A percentile compares a stretch with the other conserved stretches of the same genome.
These are phyloP conservation scores for Ageneiosus marmoratus DNA, from an alignment of 2,113 vertebrate species.

Conservation along the genomic window DNA sequence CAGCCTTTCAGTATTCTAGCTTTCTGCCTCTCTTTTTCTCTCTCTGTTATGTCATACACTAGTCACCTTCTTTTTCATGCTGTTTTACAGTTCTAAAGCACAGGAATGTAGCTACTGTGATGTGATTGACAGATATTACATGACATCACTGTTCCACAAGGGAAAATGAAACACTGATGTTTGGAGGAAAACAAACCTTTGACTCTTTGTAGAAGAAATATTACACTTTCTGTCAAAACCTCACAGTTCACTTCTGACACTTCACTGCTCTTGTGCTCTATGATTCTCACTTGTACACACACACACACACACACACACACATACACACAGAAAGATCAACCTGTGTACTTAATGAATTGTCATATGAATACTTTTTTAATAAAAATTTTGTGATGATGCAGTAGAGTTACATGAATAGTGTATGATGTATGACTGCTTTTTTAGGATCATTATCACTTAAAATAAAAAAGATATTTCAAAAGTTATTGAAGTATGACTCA, in stretches of 20 bases:
- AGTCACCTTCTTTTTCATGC: slow-evolving; percentile 1
- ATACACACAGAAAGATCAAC: no score
- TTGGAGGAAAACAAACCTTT: slow-evolving; percentile 12
- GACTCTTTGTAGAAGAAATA: slow-evolving; percentile 5
- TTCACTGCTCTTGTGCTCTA: no score
- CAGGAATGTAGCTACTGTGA: slow-evolving; percentile 7
- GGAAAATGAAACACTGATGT: slow-evolving; percentile 35
- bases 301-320: slow-evolving; percentile 13
- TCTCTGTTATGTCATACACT: slow-evolving; percentile 26
- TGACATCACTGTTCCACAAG: slow-evolving; percentile 19
- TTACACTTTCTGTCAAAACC: slow-evolving; percentile 24
- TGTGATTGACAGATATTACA: slow-evolving; percentile 22
- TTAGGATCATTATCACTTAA: slow-evolving; percentile 43
- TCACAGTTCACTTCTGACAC: slow-evolving; percentile 7
- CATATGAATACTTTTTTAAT: slow-evolving; percentile 37
- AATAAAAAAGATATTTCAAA: slow-evolving; percentile 44
- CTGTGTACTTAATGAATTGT: slow-evolving; percentile 37
- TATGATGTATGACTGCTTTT: slow-evolving; percentile 35
- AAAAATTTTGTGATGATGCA: slow-evolving; percentile 23
- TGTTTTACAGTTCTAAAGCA: slow-evolving; percentile 25
- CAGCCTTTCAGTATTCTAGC: not conserved
- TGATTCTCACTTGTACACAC: not conserved
- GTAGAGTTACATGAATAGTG: slow-evolving; percentile 37
- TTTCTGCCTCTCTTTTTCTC: not conserved
- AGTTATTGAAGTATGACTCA: not conserved